Conservation (phyloP, 2,888 invertebrate genomes). For the Nebria salina region DNA sequence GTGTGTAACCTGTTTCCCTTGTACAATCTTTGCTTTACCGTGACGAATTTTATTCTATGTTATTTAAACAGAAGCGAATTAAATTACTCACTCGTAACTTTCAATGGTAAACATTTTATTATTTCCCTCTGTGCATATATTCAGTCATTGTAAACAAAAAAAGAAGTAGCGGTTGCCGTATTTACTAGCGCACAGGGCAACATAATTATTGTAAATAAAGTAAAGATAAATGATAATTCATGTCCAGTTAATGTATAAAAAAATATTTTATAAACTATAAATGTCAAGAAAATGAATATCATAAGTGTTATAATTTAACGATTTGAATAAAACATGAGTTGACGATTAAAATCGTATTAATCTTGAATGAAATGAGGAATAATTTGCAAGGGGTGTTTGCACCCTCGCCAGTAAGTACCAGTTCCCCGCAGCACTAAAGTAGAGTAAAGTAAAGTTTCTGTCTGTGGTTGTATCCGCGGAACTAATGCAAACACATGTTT, state of each 20-base stretch:
- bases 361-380: not conserved
- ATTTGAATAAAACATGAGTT: conserved; percentile 37
- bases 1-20: conserved; percentile 31
- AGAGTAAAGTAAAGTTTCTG: not conserved
- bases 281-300: not conserved
- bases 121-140: not conserved
- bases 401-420: not conserved
- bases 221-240: not conserved
- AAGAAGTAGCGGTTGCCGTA: not conserved
- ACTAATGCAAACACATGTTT: conserved; percentile 46
- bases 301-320: not conserved
- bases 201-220: too few relatives aligned
- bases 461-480: conserved; percentile 39
- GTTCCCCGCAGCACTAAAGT: not conserved
- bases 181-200: too few relatives aligned
- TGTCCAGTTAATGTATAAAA: not conserved
- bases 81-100: conserved; percentile 33
- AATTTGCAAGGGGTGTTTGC: not conserved
- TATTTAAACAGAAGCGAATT: conserved; percentile 38
- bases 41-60: conserved; percentile 40
- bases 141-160: not conserved
- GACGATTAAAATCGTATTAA: conserved; percentile 39
- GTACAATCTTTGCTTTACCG: conserved; percentile 22
- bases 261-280: not conserved
- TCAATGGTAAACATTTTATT: not conserved